Percentiles rank a stretch among this genome's conserved stretches.
Conservation (phyloP, 2,888 invertebrate species). For the Caenorhabditis japonica region DNA sequence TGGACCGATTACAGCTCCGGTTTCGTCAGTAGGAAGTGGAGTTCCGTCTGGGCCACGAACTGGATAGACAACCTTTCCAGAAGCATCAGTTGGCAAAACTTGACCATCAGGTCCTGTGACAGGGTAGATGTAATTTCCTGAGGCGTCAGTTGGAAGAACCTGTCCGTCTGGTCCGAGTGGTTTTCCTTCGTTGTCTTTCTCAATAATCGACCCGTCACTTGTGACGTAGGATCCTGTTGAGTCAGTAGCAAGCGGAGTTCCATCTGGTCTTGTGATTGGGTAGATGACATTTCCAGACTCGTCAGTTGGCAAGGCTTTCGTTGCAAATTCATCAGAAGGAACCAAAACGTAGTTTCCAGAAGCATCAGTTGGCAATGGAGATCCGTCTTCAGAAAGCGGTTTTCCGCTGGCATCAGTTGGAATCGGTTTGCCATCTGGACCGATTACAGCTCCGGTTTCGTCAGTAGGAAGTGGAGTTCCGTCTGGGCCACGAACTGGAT, state of each 20-base stretch:
- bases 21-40: no score
- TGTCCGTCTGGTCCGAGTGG: slow-evolving; percentile 40
- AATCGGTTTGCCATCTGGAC: slow-evolving; percentile 54
- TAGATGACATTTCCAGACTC: slow-evolving; percentile 9
- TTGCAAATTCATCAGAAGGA: background rate
- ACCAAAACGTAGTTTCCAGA: slow-evolving; percentile 40
- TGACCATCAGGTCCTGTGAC: slow-evolving; percentile 47
- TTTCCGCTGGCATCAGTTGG: slow-evolving; percentile 60
- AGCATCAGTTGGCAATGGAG: slow-evolving; percentile 62
- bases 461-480: slow-evolving; percentile 54
- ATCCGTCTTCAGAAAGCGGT: slow-evolving; percentile 45
- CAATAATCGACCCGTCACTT: slow-evolving; percentile 13
- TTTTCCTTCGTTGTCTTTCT: slow-evolving; percentile 34
- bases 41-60: background rate
- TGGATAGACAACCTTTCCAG: slow-evolving; percentile 52
- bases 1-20: no score
- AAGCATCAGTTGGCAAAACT: slow-evolving; percentile 53
- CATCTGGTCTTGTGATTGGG: slow-evolving; percentile 60
- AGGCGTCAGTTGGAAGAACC: slow-evolving; percentile 14
- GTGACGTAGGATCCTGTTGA: slow-evolving; percentile 27
- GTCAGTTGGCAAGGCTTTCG: slow-evolving; percentile 36
- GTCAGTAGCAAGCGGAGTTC: slow-evolving; percentile 47
- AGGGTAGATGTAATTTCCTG: slow-evolving; percentile 38
- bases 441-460: slow-evolving; percentile 45
- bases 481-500: slow-evolving; percentile 40